Percentiles rank a stretch among this genome's conserved stretches.
These are phyloP conservation scores for Saxidomus purpurata DNA, from an alignment of 1,140 invertebrate species.

Conservation along the genomic window DNA sequence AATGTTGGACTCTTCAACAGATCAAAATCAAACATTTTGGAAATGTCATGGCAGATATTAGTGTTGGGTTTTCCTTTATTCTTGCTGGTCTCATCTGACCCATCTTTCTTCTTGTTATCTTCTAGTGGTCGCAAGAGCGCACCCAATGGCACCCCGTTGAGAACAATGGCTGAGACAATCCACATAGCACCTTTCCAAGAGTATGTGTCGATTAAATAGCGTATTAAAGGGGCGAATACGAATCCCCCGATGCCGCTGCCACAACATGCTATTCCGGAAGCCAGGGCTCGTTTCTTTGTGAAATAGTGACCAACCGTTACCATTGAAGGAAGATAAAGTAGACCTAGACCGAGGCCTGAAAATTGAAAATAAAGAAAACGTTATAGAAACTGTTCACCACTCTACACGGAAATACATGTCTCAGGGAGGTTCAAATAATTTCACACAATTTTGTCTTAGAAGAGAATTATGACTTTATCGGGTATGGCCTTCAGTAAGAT, in stretches of 20 bases:
- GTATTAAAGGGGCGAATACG: slow-evolving; percentile 90
- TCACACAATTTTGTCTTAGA: too few species aligned
- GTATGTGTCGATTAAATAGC: slow-evolving; percentile 88
- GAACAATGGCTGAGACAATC: slow-evolving; percentile 93
- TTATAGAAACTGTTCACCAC: too few species aligned
- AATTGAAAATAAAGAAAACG: neutral
- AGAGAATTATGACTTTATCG: too few species aligned
- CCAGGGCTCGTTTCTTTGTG: slow-evolving; percentile 97
- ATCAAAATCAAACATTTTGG: slow-evolving; percentile 85
- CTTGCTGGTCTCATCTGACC: neutral
- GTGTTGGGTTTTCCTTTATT: slow-evolving; percentile 68
- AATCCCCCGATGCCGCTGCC: slow-evolving; percentile 96
- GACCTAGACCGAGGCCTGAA: slow-evolving; percentile 92
- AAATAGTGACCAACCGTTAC: slow-evolving; percentile 99
- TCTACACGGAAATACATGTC: too few species aligned
- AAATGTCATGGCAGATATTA: slow-evolving; percentile 49
- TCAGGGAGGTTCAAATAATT: too few species aligned
- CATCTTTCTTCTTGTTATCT: neutral
- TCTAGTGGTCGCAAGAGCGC: slow-evolving; percentile 93
- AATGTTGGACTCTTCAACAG: slow-evolving; percentile 96
- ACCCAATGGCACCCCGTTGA: slow-evolving; percentile 93
- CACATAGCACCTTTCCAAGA: slow-evolving; percentile 91
- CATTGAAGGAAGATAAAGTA: slow-evolving; percentile 99
- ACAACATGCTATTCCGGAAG: slow-evolving; percentile 99
- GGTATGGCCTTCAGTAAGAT: too few species aligned